Percentiles rank a stretch among this genome's conserved stretches.
phyloP scores from a whole-genome alignment of 2,797 vertebrate genomes.

The Manis crassicaudata region DNA sequence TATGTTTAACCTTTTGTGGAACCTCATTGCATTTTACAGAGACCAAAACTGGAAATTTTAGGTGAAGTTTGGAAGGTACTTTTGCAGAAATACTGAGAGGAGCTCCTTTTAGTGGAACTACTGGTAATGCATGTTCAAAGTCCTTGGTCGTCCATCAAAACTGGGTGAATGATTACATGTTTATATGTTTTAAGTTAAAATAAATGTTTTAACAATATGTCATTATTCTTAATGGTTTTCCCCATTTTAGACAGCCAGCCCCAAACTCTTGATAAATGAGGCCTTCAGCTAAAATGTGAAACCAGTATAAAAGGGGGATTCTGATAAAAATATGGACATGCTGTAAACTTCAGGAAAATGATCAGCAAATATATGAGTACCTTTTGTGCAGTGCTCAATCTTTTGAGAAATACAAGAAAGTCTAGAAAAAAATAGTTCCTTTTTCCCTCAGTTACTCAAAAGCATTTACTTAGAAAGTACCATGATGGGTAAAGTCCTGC shows the following conservation, averaged over 20 bases:
- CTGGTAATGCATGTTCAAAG: not conserved
- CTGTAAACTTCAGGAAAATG: not conserved
- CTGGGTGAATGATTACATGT: not conserved
- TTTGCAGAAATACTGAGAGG: not conserved
- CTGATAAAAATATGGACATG: not conserved
- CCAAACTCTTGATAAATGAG: not conserved
- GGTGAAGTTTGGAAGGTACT: not conserved
- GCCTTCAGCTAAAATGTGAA: not conserved
- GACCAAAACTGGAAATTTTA: not conserved
- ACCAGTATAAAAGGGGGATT: not conserved
- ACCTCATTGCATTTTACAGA: not conserved
- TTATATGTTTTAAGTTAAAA: slow-evolving; percentile 5
- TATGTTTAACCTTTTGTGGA: slow-evolving; percentile 15
- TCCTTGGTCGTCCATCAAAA: not conserved
- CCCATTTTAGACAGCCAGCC: not conserved
- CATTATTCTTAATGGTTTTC: not conserved
- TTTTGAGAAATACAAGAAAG: not conserved
- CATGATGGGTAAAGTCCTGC: not conserved
- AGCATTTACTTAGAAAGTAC: not conserved
- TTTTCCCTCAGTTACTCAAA: not conserved
- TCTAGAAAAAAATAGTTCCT: not conserved
- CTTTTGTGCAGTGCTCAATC: not conserved
- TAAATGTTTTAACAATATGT: not conserved
- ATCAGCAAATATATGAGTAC: not conserved
- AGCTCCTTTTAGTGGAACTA: not conserved